Conservation (phyloP, 2,113 vertebrate species). For the Paraplagusia blochii region DNA sequence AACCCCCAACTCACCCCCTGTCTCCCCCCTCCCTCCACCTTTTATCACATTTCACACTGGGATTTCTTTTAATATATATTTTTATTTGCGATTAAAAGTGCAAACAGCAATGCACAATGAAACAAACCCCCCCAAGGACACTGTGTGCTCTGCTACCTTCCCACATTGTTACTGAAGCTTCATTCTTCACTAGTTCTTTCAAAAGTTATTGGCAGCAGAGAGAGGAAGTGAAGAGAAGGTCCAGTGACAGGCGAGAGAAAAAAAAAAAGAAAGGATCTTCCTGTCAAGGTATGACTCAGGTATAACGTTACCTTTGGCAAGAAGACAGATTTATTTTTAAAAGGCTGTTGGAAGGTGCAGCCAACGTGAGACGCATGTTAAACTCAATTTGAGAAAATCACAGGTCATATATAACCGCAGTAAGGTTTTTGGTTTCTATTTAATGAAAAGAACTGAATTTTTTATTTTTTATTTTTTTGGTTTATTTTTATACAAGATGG, state of each 20-base stretch:
- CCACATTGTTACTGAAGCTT: slow-evolving; percentile 33
- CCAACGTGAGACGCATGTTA: slow-evolving; percentile 61
- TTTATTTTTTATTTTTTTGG: no score
- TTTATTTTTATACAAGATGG: no score
- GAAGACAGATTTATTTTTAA: slow-evolving; percentile 67
- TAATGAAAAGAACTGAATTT: no score
- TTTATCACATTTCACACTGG: slow-evolving; percentile 34
- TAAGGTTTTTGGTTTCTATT: no score
- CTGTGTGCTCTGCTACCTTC: slow-evolving; percentile 8
- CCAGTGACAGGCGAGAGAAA: slow-evolving; percentile 18
- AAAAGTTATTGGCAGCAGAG: slow-evolving; percentile 30
- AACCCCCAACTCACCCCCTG: not conserved
- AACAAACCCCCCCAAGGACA: slow-evolving; percentile 18
- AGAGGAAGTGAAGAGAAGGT: slow-evolving; percentile 35
- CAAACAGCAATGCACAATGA: slow-evolving; percentile 36
- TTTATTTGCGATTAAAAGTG: slow-evolving; percentile 37
- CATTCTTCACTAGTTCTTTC: slow-evolving; percentile 30
- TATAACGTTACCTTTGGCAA: slow-evolving; percentile 52
- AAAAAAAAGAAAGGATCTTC: slow-evolving; percentile 48
- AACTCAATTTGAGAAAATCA: no score
- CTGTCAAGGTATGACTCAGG: slow-evolving; percentile 77
- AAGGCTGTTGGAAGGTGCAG: slow-evolving; percentile 55
- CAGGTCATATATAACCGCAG: no score
- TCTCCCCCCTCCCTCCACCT: slow-evolving; percentile 12
- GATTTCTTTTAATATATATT: slow-evolving; percentile 24